phyloP scores from a whole-genome alignment of 1,140 invertebrate species.

The Drosophila insularis region DNA sequence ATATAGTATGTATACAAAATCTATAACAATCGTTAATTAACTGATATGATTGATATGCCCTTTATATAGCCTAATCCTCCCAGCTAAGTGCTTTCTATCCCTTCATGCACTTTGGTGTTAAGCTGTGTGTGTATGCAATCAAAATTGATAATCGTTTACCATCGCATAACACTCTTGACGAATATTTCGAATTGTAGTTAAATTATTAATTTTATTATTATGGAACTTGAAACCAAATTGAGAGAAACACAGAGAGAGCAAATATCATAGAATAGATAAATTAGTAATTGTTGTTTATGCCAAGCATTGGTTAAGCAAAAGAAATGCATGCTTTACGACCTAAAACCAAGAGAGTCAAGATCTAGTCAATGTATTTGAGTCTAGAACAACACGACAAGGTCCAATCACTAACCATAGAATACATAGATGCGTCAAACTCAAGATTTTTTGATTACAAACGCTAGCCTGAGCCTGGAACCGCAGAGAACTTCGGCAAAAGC shows the following conservation, averaged over 20 bases:
- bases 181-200: conserved; percentile 33
- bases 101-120: neutral
- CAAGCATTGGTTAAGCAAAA: neutral
- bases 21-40: no score
- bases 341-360: conserved; percentile 33
- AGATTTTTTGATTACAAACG: no score
- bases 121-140: neutral
- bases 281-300: conserved; percentile 24
- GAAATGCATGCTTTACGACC: conserved; percentile 52
- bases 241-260: neutral
- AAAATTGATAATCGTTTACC: conserved; percentile 1
- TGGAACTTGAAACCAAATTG: conserved; percentile 16
- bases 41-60: no score
- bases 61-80: no score
- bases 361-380: conserved; percentile 43
- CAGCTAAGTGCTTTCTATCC: no score
- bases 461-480: no score
- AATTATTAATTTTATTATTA: conserved; percentile 34
- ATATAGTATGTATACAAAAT: no score
- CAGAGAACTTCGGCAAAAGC: no score
- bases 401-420: no score
- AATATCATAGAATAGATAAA: conserved; percentile 55
- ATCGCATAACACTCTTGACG: conserved; percentile 17
- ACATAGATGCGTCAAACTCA: no score
- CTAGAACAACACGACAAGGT: conserved; percentile 25